Evolutionary conservation across 2,888 invertebrate genomes (phyloP).

Genomic region (Pseudanteris insignis): DNA sequence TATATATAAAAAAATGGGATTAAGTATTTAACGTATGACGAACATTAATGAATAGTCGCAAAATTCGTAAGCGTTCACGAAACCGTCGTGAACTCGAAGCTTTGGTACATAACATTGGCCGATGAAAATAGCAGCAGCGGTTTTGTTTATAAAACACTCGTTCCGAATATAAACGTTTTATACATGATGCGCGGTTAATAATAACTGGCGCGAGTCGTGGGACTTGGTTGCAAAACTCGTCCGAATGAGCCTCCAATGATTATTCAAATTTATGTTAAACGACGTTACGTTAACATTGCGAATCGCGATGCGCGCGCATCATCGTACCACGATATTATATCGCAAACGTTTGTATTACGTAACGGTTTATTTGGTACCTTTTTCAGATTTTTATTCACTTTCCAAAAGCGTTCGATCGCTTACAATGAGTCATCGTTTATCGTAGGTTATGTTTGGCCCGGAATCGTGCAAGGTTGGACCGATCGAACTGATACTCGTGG

Average conservation of each 20-base stretch:
- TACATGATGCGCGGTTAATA: slow-evolving; percentile 21
- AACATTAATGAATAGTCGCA: too few species aligned
- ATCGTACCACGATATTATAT: slow-evolving; percentile 18
- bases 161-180: slow-evolving; percentile 16
- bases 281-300: slow-evolving; percentile 15
- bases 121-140: slow-evolving; percentile 18
- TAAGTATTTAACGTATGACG: background rate
- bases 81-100: background rate
- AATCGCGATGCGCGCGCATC: slow-evolving; percentile 18
- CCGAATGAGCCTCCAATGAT: slow-evolving; percentile 13
- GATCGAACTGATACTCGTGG: too few species aligned
- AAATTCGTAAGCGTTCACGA: too few species aligned
- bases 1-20: background rate
- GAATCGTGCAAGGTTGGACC: too few species aligned
- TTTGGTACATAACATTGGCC: background rate
- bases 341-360: slow-evolving; percentile 17
- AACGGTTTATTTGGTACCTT: slow-evolving; percentile 11
- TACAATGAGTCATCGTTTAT: background rate
- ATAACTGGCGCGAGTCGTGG: slow-evolving; percentile 18
- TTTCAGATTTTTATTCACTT: slow-evolving; percentile 4
- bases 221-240: slow-evolving; percentile 11
- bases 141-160: slow-evolving; percentile 18
- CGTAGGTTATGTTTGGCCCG: too few species aligned
- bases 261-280: slow-evolving; percentile 33
- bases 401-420: too few species aligned